Evolutionary conservation across 1,140 invertebrate species (phyloP).

Genomic region (Drosophila sulfurigaster): DNA sequence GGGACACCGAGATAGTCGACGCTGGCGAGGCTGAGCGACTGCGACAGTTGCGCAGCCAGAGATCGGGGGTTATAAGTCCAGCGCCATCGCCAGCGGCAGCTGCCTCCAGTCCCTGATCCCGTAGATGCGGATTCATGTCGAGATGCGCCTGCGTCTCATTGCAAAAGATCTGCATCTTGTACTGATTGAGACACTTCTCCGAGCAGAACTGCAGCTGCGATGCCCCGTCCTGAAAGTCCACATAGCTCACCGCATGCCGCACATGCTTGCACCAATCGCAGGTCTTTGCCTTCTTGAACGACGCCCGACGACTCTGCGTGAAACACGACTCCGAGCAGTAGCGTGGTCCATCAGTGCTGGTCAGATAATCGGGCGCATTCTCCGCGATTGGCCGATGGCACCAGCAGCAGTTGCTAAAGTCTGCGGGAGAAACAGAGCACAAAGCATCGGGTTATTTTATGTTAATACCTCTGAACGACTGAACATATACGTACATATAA

Average conservation of each 20-base stretch:
- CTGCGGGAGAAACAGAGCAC: conserved; percentile 33
- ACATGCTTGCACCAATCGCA: conserved; percentile 97
- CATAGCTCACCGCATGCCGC: conserved; percentile 95
- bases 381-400: conserved; percentile 87
- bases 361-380: conserved; percentile 86
- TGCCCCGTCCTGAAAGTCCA: conserved; percentile 93
- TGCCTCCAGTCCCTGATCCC: conserved; percentile 81
- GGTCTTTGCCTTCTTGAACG: conserved; percentile 95
- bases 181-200: conserved; percentile 96
- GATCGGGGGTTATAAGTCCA: conserved; percentile 93
- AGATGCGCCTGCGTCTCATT: conserved; percentile 95
- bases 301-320: conserved; percentile 93
- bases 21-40: conserved; percentile 88
- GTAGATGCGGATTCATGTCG: conserved; percentile 91
- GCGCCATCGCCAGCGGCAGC: conserved; percentile 73
- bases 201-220: conserved; percentile 93
- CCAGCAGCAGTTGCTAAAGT: conserved; percentile 86
- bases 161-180: conserved; percentile 98
- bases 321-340: conserved; percentile 96
- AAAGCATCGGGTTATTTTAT: not conserved
- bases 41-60: conserved; percentile 92
- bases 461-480: too few relatives aligned
- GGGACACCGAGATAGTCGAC: conserved; percentile 84
- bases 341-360: conserved; percentile 86
- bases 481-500: too few relatives aligned